These are phyloP conservation scores for Triplophysa bombifrons DNA, from an alignment of 2,797 vertebrate species.

Conservation along the genomic window DNA sequence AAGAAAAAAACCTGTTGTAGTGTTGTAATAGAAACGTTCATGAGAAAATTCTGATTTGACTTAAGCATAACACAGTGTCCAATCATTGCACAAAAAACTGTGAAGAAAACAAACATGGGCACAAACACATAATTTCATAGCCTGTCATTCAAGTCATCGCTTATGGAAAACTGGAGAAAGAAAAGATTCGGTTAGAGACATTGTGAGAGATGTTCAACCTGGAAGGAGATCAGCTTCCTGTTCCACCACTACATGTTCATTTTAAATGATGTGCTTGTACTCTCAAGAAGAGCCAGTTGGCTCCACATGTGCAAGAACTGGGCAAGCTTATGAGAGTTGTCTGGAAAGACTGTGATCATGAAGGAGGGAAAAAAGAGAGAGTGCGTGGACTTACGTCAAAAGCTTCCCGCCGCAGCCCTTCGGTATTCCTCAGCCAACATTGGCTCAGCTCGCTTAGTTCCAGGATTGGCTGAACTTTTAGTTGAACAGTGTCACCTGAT, in stretches of 20 bases:
- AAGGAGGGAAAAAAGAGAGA: not conserved
- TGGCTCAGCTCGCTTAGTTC: conserved; percentile 94
- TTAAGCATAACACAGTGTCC: not conserved
- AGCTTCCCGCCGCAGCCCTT: conserved; percentile 79
- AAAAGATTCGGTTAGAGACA: conserved; percentile 40
- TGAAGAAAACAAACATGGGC: conserved; percentile 20
- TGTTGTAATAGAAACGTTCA: not conserved
- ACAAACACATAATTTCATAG: conserved; percentile 20
- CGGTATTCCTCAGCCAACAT: conserved; percentile 89
- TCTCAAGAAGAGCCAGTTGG: conserved; percentile 18
- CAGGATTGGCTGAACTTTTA: conserved; percentile 95
- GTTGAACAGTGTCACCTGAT: conserved; percentile 89
- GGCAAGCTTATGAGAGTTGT: conserved; percentile 28
- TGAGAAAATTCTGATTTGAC: not conserved
- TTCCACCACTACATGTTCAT: conserved; percentile 14
- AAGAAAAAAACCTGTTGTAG: not conserved
- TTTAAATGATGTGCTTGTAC: conserved; percentile 33
- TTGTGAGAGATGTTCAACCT: conserved; percentile 33
- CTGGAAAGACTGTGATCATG: conserved; percentile 31
- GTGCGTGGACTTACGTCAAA: conserved; percentile 81
- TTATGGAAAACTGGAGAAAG: conserved; percentile 12
- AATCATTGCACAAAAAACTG: conserved; percentile 35
- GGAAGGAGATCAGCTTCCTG: conserved; percentile 34
- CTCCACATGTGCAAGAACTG: conserved; percentile 16
- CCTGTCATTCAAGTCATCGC: conserved; percentile 22